Percentiles rank a stretch among this genome's conserved stretches.
Conservation (phyloP, 2,888 invertebrate species). For the Ephialtes manifestator region DNA sequence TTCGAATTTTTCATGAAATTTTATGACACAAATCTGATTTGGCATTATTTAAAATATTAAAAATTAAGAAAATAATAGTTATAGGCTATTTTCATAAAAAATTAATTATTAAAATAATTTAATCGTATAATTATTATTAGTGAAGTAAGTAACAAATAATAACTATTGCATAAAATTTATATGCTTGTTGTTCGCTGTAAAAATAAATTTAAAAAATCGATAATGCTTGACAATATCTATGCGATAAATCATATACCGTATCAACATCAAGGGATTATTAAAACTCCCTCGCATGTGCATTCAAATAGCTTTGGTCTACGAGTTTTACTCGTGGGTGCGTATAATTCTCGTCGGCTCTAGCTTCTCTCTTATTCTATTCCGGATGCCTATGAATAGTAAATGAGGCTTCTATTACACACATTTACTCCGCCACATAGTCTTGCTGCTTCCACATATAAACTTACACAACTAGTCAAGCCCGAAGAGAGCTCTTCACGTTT, state of each 20-base stretch:
- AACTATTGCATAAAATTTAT: background rate
- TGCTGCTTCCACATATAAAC: background rate
- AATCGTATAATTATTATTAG: too few species aligned
- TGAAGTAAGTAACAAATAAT: too few species aligned
- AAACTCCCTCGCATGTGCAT: background rate
- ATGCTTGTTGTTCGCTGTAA: background rate
- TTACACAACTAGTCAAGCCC: background rate
- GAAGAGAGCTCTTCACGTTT: constrained; percentile 5
- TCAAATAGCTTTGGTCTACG: constrained; percentile 32
- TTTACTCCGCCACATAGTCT: constrained; percentile 26
- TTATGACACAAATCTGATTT: too few species aligned
- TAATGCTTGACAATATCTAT: constrained; percentile 9
- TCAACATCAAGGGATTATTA: constrained; percentile 37
- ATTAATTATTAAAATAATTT: too few species aligned
- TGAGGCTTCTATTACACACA: constrained; percentile 73
- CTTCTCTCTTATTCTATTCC: constrained; percentile 52
- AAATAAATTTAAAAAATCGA: background rate
- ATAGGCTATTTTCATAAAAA: too few species aligned
- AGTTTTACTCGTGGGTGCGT: constrained; percentile 21
- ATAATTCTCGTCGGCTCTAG: background rate
- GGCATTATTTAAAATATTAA: too few species aligned
- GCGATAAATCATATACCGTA: constrained; percentile 66
- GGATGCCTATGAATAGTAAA: constrained; percentile 82
- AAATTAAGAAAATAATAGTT: too few species aligned
- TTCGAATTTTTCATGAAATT: too few species aligned